Evolutionary conservation across 1,140 invertebrate genomes (phyloP).

Genomic region (Caerostris darwini): DNA sequence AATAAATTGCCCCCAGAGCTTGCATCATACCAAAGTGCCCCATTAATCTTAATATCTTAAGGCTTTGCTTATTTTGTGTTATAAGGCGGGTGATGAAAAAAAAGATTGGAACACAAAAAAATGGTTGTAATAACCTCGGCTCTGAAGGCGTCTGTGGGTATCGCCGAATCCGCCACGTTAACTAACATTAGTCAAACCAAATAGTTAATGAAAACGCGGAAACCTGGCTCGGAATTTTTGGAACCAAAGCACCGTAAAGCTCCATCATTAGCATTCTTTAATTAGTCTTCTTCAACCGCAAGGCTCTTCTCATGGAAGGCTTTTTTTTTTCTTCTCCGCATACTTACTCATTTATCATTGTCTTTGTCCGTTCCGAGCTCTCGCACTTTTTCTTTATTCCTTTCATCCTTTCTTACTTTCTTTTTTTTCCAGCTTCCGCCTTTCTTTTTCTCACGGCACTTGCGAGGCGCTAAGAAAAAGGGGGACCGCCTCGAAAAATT

Average conservation of each 20-base stretch:
- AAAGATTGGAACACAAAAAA: background rate
- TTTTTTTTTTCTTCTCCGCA: background rate
- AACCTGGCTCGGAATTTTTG: conserved; percentile 41
- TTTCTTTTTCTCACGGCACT: background rate
- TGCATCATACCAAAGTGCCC: conserved; percentile 30
- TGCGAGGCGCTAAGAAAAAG: conserved; percentile 55
- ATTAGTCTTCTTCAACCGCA: conserved; percentile 65
- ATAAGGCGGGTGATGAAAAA: background rate
- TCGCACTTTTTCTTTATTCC: background rate
- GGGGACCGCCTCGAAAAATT: background rate
- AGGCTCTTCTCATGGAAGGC: background rate
- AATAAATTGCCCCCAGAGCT: conserved; percentile 44
- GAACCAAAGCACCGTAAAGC: conserved; percentile 57
- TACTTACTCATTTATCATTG: conserved; percentile 58
- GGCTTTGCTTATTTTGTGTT: conserved; percentile 42
- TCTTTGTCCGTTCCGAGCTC: conserved; percentile 16
- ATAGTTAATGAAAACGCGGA: conserved; percentile 39
- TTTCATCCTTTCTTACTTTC: background rate
- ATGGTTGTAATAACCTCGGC: conserved; percentile 11
- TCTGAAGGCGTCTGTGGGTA: conserved; percentile 29
- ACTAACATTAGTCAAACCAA: conserved; percentile 48
- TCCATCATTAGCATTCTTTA: conserved; percentile 51
- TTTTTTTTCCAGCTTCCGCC: background rate
- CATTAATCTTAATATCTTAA: conserved; percentile 59
- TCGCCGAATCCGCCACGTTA: conserved; percentile 5